Evolutionary conservation across 1,140 invertebrate species (phyloP).

Genomic region (Zaprionus nigranus): DNA sequence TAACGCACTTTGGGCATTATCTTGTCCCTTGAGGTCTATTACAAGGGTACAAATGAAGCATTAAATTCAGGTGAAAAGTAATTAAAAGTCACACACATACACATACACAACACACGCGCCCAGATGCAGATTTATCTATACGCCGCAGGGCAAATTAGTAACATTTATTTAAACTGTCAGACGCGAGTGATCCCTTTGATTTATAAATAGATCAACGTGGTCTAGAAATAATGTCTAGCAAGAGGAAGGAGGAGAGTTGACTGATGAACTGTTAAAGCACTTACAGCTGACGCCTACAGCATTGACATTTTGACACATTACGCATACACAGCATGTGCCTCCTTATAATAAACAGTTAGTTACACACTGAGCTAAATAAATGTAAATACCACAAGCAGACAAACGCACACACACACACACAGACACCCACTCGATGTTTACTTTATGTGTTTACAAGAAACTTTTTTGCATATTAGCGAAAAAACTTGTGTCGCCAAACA

Average conservation of each 20-base stretch:
- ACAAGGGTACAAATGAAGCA: conserved; percentile 5
- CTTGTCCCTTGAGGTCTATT: not conserved
- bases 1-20: not conserved
- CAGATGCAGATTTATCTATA: not conserved
- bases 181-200: conserved; percentile 29
- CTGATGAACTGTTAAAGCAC: conserved; percentile 20
- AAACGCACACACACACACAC: not conserved
- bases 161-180: conserved; percentile 34
- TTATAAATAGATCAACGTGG: conserved; percentile 35
- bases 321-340: conserved; percentile 23
- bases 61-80: conserved; percentile 41
- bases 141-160: conserved; percentile 25
- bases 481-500: conserved; percentile 15
- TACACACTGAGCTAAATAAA: conserved; percentile 6
- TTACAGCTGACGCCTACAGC: conserved; percentile 11
- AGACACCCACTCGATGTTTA: conserved; percentile 9
- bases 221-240: not conserved
- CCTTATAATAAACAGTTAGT: conserved; percentile 26
- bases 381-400: conserved; percentile 1
- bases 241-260: not conserved
- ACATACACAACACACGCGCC: no score
- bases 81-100: conserved; percentile 28
- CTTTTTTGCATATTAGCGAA: conserved; percentile 9
- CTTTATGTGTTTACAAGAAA: conserved; percentile 4
- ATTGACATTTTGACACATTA: conserved; percentile 40